Evolutionary conservation across 2,888 invertebrate species (phyloP).

Genomic region (Leucoma salicis): DNA sequence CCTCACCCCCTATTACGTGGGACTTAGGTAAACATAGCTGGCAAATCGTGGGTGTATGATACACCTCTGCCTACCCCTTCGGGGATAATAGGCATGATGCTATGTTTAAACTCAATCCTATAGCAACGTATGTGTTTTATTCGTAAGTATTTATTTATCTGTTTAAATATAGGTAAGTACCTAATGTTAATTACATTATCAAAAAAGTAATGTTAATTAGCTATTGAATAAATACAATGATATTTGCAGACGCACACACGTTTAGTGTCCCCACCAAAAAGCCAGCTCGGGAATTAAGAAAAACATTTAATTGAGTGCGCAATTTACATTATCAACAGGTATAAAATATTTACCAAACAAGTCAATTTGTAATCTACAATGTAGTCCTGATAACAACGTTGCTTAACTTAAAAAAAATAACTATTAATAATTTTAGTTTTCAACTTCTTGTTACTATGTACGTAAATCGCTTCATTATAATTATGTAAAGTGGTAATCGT

Average conservation of each 20-base stretch:
- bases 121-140: too few relatives aligned
- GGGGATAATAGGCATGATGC: too few relatives aligned
- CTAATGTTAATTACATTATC: too few relatives aligned
- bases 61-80: too few relatives aligned
- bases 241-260: constrained; percentile 14
- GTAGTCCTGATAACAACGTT: constrained; percentile 16
- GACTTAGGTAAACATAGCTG: too few relatives aligned
- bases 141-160: too few relatives aligned
- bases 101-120: too few relatives aligned
- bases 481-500: constrained; percentile 15
- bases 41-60: too few relatives aligned
- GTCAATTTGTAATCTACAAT: constrained; percentile 22
- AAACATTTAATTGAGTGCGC: constrained; percentile 19
- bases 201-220: too few relatives aligned
- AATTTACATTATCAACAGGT: constrained; percentile 30
- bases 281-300: constrained; percentile 23
- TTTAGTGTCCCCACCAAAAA: constrained; percentile 6
- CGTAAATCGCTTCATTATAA: constrained; percentile 39
- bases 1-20: too few relatives aligned
- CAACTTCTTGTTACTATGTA: constrained; percentile 11
- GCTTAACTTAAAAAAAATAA: constrained; percentile 4
- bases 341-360: constrained; percentile 34
- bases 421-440: constrained; percentile 11
- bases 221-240: too few relatives aligned
- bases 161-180: too few relatives aligned